Conservation (phyloP, 2,888 invertebrate genomes). For the Eremobia ochroleuca region DNA sequence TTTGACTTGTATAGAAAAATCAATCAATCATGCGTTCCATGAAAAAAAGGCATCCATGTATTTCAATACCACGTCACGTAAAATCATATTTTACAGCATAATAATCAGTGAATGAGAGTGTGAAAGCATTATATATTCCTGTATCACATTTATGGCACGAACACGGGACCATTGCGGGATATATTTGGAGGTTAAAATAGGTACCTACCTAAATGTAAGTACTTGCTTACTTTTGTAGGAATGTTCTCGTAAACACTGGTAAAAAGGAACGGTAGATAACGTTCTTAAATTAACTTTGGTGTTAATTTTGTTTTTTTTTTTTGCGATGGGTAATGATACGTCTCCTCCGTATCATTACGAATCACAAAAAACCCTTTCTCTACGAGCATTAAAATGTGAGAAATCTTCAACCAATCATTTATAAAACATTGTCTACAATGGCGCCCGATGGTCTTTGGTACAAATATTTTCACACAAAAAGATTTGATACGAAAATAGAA, state of each 20-base stretch:
- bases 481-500: not conserved
- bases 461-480: not conserved
- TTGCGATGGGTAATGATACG: not conserved
- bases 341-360: not conserved
- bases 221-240: not conserved
- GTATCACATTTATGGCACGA: constrained; percentile 26
- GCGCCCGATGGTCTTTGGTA: not conserved
- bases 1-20: constrained; percentile 23
- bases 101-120: constrained; percentile 15
- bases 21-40: constrained; percentile 46
- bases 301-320: not conserved
- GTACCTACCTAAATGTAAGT: not conserved
- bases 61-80: constrained; percentile 6
- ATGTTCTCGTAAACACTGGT: not conserved
- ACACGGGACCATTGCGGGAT: not conserved
- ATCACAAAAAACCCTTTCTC: too few relatives aligned
- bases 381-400: not conserved
- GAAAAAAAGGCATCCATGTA: constrained; percentile 21
- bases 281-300: constrained; percentile 10
- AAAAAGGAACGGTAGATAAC: not conserved
- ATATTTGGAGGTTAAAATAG: not conserved
- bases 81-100: constrained; percentile 26
- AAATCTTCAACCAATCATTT: too few relatives aligned
- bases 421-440: not conserved
- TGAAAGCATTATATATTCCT: constrained; percentile 22